Evolutionary conservation across 53 echinoderm and acorn worm genomes (phyloP), one percentile per base, ranked within the genome.

Genomic region (Stichopus horrens): DNA sequence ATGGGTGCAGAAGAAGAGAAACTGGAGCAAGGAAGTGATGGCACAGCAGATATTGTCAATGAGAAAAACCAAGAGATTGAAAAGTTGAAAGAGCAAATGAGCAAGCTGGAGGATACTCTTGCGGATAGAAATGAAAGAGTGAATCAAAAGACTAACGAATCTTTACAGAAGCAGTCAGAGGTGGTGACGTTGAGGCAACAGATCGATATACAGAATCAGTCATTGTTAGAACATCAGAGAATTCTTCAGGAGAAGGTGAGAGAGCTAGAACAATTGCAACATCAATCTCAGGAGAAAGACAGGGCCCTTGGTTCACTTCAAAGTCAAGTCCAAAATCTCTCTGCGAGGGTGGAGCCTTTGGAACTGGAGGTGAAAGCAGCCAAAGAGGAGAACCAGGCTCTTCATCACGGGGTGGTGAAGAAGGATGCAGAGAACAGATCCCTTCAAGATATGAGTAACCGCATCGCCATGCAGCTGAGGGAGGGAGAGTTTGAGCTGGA

Each of bases 401-500:
- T 90, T 10, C 92, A 95, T 65, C 95, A 97, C 53, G 76, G 90
- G 7, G 92, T 97, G 55, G 94, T 90, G 83, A 95, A 95, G 73
- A 95, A 95, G 76, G 95, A 94, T 16, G 95, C 90, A 6, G 98
- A 97, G 83, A 90, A 83, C 20, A 74, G 95, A 59, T 88, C 92
- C 7, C 93, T 95, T 37, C 98, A 97, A 82, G 98, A 97, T 74
- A 84, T 92, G 88, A 88, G 92, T 78, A 94, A 90, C 88, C 90
- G 94, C 59, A 74, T 92, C 54, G 94, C 90, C 4, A 80, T 91
- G 54, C 92, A 93, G 86, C 53, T 97, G 22, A 90, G 93, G 79
- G 98, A 97, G 91, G 94, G 93, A 89, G 93, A 97, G 8, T 97
- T 95, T 92, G 98, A 97, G 90, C 90, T 91, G 6, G 84, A 80